Evolutionary conservation across 2,797 vertebrate species (phyloP).

Genomic region (Mormyrus proboscirostris): DNA sequence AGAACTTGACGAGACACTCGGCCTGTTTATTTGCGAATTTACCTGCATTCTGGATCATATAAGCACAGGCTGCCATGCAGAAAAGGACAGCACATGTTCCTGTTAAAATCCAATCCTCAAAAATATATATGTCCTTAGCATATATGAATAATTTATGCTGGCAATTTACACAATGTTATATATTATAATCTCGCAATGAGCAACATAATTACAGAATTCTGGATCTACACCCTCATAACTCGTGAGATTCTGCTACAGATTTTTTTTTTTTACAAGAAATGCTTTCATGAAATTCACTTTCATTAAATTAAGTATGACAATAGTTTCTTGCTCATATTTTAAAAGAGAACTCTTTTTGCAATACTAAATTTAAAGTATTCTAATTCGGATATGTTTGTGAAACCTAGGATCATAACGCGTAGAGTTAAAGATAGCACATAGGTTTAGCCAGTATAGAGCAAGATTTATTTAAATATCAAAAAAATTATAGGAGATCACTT

Average conservation of each 20-base stretch:
- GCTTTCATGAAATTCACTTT: background rate
- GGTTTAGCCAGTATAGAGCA: background rate
- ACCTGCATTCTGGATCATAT: background rate
- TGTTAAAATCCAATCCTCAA: background rate
- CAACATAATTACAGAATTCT: background rate
- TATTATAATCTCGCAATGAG: background rate
- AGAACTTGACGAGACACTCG: background rate
- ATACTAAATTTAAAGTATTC: background rate
- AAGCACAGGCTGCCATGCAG: background rate
- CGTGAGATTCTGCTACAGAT: background rate
- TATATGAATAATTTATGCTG: conserved; percentile 2
- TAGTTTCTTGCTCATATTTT: background rate
- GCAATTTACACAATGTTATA: background rate
- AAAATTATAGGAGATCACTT: background rate
- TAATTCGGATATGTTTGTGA: background rate
- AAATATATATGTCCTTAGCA: background rate
- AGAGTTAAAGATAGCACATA: background rate
- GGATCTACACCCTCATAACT: background rate
- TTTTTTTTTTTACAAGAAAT: background rate
- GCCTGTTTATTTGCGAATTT: background rate
- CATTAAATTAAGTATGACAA: background rate
- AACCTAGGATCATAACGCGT: background rate
- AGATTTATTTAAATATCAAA: background rate
- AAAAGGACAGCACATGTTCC: background rate
- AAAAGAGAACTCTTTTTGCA: background rate